Evolutionary conservation across 2,113 vertebrate species (phyloP).

Genomic region (Amia ocellicauda): DNA sequence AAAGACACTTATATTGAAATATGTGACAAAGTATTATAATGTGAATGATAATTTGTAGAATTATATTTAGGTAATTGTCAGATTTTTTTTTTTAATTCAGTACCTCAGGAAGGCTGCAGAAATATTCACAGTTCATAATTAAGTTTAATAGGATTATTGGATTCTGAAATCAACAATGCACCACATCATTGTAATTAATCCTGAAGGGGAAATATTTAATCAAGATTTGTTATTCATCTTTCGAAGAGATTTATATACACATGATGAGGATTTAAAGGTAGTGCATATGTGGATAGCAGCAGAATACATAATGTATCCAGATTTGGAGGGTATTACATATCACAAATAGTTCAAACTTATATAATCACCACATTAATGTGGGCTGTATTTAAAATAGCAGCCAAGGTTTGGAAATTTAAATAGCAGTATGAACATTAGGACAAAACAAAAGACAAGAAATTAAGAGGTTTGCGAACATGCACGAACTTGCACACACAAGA

Average conservation of each 20-base stretch:
- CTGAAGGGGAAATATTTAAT: slow-evolving; percentile 45
- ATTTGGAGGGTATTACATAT: too few relatives aligned
- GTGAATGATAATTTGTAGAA: slow-evolving; percentile 37
- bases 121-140: slow-evolving; percentile 41
- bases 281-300: slow-evolving; percentile 16
- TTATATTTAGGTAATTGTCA: slow-evolving; percentile 43
- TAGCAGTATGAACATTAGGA: too few relatives aligned
- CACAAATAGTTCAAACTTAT: too few relatives aligned
- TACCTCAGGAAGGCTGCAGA: slow-evolving; percentile 35
- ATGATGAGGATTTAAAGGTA: not conserved
- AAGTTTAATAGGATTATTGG: slow-evolving; percentile 57
- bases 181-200: slow-evolving; percentile 41
- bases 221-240: slow-evolving; percentile 36
- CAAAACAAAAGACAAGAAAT: too few relatives aligned
- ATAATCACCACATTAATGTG: too few relatives aligned
- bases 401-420: too few relatives aligned
- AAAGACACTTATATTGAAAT: too few relatives aligned
- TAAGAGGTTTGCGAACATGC: too few relatives aligned
- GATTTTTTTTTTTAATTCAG: slow-evolving; percentile 23
- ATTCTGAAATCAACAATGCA: slow-evolving; percentile 49
- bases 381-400: too few relatives aligned
- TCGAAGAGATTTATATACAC: slow-evolving; percentile 29
- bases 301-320: too few relatives aligned
- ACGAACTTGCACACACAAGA: too few relatives aligned
- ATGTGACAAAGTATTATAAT: slow-evolving; percentile 30